Base-by-base conservation (phyloP, 1,140 invertebrate species). In the Habropoda laboriosa region DNA sequence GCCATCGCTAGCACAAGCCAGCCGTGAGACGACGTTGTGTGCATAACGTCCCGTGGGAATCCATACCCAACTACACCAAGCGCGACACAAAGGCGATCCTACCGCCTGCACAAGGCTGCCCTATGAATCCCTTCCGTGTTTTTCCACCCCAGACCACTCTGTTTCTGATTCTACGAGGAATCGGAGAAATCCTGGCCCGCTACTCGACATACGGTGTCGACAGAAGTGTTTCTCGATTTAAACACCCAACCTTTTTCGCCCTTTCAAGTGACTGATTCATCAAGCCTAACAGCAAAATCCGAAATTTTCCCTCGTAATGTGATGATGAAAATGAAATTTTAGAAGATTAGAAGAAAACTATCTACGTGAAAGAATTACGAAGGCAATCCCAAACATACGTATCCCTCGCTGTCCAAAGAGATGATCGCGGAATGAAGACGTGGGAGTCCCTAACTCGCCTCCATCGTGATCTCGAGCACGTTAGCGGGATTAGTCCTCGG, bases 11-110 rank as follows among this genome's bases (percentile, higher is more conserved):
- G 7, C 12, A 32, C 21, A 21, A 40, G 35, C 42, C 53, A 72
- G 49, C 63, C 66, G 77, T 80, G 79, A 67, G 81, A 70, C 55
- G 60, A 35, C 60, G 79, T 81, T 80, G 58, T 79, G 75, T 30
- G 82, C 79, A 71, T 80, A 75, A 82, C 83, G 83, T 90, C 88
- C 88, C 89, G 89, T 90, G 89, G 87, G 89, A 90, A 90, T 90
- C 87, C 87, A 79, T 82, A 85, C 51, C 78, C 79, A 71, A 81
- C 82, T 82, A 57, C 30, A 67, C 45, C 64, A 68, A 74, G 64
- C 85, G 64, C 51, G 68, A 68, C 60, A 86, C 73, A 79, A 81
- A 85, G 55, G 85, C 68, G 83, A 85, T 88, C 85, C 85, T 83
- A 82, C 86, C 81, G 81, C 75, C 67, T 78, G 72, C 82, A 67